phyloP scores from a whole-genome alignment of 2,113 vertebrate genomes.

The Electrona antarctica region DNA sequence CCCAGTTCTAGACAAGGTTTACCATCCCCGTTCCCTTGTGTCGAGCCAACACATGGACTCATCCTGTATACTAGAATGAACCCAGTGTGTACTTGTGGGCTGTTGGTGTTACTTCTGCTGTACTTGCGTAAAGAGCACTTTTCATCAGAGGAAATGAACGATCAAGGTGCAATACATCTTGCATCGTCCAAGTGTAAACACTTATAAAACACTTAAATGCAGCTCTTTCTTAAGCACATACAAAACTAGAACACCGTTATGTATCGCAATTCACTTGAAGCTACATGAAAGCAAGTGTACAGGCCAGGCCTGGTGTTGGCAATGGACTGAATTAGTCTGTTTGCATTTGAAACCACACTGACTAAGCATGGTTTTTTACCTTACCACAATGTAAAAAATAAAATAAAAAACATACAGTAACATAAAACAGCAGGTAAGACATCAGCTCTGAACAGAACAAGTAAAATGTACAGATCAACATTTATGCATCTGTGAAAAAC shows the following conservation, averaged over 20 bases:
- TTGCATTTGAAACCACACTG: slow-evolving; percentile 1
- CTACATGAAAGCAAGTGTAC: slow-evolving; percentile 25
- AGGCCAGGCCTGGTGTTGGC: slow-evolving; percentile 32
- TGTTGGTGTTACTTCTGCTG: slow-evolving; percentile 52
- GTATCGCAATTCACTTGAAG: slow-evolving; percentile 19
- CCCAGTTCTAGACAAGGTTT: neutral
- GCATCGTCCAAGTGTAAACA: slow-evolving; percentile 27
- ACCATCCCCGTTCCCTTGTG: slow-evolving; percentile 1
- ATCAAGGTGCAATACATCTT: slow-evolving; percentile 14
- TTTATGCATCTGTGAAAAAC: neutral
- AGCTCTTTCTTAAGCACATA: slow-evolving; percentile 26
- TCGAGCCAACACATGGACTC: slow-evolving; percentile 12
- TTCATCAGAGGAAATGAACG: slow-evolving; percentile 1
- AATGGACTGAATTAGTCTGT: slow-evolving; percentile 10
- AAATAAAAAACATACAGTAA: neutral
- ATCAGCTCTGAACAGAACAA: slow-evolving; percentile 2
- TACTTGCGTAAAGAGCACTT: slow-evolving; percentile 12
- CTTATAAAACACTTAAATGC: slow-evolving; percentile 1
- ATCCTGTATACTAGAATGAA: neutral
- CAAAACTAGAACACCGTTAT: slow-evolving; percentile 11
- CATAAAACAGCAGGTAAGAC: neutral
- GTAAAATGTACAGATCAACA: slow-evolving; percentile 6
- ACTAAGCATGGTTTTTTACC: neutral
- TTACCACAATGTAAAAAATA: no score
- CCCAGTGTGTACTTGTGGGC: no score